phyloP scores from a whole-genome alignment of 2,888 invertebrate genomes.

The Galerucella nymphaeae region DNA sequence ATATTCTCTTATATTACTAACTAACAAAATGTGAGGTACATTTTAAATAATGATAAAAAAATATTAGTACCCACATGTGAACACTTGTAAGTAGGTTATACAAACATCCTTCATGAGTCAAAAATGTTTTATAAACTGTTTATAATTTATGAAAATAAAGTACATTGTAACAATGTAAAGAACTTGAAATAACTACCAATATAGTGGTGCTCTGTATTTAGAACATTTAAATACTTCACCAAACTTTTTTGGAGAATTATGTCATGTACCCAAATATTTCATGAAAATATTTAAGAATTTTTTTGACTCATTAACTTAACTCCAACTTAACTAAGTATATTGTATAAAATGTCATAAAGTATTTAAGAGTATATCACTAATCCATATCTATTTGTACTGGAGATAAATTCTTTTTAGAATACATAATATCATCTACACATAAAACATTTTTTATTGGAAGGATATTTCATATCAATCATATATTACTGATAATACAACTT shows the following conservation, averaged over 20 bases:
- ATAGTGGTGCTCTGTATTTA: too few species aligned
- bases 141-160: conserved; percentile 5
- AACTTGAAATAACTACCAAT: background rate
- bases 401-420: background rate
- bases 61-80: conserved; percentile 19
- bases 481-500: background rate
- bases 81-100: conserved; percentile 19
- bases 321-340: background rate
- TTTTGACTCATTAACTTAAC: too few species aligned
- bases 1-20: too few species aligned
- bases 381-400: background rate
- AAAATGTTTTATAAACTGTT: conserved; percentile 19
- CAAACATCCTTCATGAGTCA: conserved; percentile 21
- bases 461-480: background rate
- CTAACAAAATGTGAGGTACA: too few species aligned
- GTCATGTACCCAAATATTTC: too few species aligned
- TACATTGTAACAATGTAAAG: background rate
- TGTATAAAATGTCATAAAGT: conserved; percentile 4
- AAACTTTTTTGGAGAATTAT: too few species aligned
- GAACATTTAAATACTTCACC: too few species aligned
- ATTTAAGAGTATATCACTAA: background rate
- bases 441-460: background rate
- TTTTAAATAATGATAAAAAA: too few species aligned
- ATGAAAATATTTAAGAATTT: too few species aligned
- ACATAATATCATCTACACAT: background rate